phyloP scores from a whole-genome alignment of 2,888 invertebrate genomes.

The Heteromyza rotundicornis region DNA sequence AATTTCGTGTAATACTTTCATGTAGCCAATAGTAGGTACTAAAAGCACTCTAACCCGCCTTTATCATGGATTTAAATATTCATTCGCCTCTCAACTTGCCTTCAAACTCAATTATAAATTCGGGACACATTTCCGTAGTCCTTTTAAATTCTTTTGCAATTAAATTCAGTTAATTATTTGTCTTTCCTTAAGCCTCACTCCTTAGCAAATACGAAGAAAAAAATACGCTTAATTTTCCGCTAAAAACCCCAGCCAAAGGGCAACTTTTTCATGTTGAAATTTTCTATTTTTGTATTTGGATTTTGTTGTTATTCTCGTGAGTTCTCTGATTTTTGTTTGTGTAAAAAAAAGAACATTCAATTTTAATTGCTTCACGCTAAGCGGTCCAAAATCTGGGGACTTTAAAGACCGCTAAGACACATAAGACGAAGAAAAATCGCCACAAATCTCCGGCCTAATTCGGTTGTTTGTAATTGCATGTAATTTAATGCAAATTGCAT shows the following conservation, averaged over 20 bases:
- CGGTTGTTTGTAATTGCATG: conserved; percentile 14
- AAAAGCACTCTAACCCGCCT: too few species aligned
- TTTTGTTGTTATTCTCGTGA: too few species aligned
- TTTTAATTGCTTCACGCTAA: not conserved
- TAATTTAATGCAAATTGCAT: conserved; percentile 22
- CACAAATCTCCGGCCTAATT: not conserved
- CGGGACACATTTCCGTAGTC: not conserved
- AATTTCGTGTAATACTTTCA: too few species aligned
- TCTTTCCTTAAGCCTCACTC: not conserved
- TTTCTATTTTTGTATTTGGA: too few species aligned
- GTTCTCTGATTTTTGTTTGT: too few species aligned
- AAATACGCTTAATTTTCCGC: not conserved
- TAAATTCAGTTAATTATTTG: not conserved
- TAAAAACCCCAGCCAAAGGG: too few species aligned
- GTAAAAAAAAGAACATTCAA: not conserved
- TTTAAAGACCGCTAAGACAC: too few species aligned
- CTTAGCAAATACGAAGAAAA: not conserved
- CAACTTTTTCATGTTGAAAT: too few species aligned
- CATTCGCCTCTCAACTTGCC: too few species aligned
- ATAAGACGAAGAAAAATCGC: not conserved
- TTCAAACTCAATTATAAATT: not conserved
- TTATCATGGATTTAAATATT: too few species aligned
- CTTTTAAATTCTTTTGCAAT: not conserved
- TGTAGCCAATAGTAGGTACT: too few species aligned
- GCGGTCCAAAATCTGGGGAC: not conserved